A percentile compares a stretch with the other conserved stretches of the same genome.
These are phyloP conservation scores for Scolopax rusticola DNA, from an alignment of 2,797 vertebrate genomes.

Conservation along the genomic window DNA sequence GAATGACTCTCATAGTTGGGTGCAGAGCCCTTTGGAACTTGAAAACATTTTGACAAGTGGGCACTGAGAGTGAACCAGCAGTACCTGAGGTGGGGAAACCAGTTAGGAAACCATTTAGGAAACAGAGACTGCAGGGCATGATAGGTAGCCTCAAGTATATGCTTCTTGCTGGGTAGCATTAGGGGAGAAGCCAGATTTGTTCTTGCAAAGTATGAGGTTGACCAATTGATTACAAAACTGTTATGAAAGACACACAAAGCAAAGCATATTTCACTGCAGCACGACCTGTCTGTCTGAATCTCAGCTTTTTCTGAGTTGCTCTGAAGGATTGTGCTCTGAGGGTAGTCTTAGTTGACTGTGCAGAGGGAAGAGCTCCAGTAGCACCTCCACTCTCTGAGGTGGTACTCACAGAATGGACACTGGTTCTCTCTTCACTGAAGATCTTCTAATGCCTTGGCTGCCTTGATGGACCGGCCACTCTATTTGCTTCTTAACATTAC, in stretches of 20 bases:
- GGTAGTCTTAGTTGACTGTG: neutral
- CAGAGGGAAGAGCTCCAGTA: neutral
- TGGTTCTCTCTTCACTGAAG: neutral
- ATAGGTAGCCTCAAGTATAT: neutral
- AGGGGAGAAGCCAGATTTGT: neutral
- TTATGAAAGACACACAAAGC: neutral
- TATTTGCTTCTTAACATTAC: neutral
- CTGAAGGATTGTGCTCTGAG: neutral
- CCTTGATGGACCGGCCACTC: neutral
- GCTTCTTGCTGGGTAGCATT: neutral
- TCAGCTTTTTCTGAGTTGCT: neutral
- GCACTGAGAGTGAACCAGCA: neutral
- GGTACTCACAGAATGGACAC: neutral
- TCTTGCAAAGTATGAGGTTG: neutral
- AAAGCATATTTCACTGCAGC: neutral
- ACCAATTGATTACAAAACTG: neutral
- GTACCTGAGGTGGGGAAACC: neutral
- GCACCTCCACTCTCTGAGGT: neutral
- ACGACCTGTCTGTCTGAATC: neutral
- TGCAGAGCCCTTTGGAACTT: neutral
- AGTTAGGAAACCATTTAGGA: neutral
- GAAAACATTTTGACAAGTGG: neutral
- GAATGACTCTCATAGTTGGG: neutral
- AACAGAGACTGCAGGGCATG: neutral
- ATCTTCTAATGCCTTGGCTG: neutral